phyloP scores from a whole-genome alignment of 2,113 vertebrate species.

The Acrocephalus kingi region DNA sequence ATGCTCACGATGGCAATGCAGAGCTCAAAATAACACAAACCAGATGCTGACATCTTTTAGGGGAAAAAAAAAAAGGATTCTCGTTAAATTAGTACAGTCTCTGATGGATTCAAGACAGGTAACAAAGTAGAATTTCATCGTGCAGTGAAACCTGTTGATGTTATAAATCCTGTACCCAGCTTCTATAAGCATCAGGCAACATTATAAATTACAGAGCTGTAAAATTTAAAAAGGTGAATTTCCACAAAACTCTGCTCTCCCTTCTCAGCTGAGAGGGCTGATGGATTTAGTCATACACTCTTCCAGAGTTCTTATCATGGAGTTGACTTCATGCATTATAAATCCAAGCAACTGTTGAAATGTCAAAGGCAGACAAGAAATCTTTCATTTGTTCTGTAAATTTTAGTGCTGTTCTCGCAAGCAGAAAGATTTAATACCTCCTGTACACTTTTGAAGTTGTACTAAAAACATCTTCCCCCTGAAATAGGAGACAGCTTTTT shows the following conservation, averaged over 20 bases:
- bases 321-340: not conserved
- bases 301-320: constrained; percentile 10
- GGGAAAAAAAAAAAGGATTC: constrained; percentile 28
- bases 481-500: not conserved
- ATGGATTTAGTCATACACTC: not conserved
- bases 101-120: not conserved
- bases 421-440: not conserved
- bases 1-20: constrained; percentile 53
- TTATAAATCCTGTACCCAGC: not conserved
- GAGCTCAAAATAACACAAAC: constrained; percentile 62
- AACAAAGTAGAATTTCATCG: constrained; percentile 1
- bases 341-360: constrained; percentile 29
- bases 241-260: not conserved
- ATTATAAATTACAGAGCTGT: not conserved
- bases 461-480: not conserved
- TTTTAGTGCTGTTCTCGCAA: not conserved
- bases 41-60: constrained; percentile 64
- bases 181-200: not conserved
- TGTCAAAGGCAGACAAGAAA: constrained; percentile 14
- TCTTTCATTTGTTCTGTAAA: constrained; percentile 24
- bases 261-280: not conserved
- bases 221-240: not conserved
- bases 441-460: not conserved
- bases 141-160: not conserved
- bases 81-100: constrained; percentile 31